phyloP scores from a whole-genome alignment of 1,140 invertebrate genomes.

The Drosophila asahinai region DNA sequence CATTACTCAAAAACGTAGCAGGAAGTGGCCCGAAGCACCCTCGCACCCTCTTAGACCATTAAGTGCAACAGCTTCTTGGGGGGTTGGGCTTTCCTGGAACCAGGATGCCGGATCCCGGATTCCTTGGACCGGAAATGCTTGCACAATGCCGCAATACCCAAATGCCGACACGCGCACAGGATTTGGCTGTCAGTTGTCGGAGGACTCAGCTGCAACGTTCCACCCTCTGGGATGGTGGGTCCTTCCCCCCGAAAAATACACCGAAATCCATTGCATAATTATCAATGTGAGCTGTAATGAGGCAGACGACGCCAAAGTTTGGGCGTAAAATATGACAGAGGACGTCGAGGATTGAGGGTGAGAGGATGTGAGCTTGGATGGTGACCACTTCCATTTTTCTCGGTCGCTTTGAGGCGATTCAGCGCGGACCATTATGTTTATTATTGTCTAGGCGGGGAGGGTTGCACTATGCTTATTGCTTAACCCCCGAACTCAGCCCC shows the following conservation, averaged over 20 bases:
- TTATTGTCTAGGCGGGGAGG: constrained; percentile 65
- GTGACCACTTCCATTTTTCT: constrained; percentile 48
- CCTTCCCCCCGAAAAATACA: not conserved
- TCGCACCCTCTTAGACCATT: constrained; percentile 55
- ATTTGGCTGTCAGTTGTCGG: constrained; percentile 65
- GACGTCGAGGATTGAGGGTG: constrained; percentile 53
- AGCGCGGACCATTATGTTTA: constrained; percentile 74
- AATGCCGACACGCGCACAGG: constrained; percentile 78
- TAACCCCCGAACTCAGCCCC: constrained; percentile 22
- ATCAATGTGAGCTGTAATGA: constrained; percentile 75
- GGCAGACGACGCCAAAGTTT: constrained; percentile 44
- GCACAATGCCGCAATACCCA: constrained; percentile 77
- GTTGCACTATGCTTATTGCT: constrained; percentile 78
- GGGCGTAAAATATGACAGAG: constrained; percentile 69
- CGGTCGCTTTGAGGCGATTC: constrained; percentile 67
- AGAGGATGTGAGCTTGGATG: constrained; percentile 21
- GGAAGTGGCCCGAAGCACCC: constrained; percentile 53
- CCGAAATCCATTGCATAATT: constrained; percentile 66
- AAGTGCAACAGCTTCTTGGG: constrained; percentile 76
- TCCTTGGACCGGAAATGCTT: constrained; percentile 64
- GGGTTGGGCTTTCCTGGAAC: constrained; percentile 32
- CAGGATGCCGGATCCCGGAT: constrained; percentile 16
- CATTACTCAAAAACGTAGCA: constrained; percentile 68
- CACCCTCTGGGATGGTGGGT: constrained; percentile 9
- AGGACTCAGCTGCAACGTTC: constrained; percentile 63